Base-by-base conservation (phyloP, 2,888 invertebrate species). In the Brachypalpus laphriformis region DNA sequence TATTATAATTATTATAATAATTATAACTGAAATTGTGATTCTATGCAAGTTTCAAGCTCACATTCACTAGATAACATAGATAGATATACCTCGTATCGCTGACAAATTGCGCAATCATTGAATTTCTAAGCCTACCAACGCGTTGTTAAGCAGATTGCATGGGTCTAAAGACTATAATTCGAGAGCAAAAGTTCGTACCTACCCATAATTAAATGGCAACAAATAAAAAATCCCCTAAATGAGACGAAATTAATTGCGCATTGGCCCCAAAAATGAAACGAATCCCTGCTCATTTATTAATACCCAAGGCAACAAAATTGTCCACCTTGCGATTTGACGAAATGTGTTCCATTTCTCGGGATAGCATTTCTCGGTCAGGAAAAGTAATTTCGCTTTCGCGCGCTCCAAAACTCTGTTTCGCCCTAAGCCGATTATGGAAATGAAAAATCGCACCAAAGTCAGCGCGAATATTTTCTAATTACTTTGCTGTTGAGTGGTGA, bases 341-440 rank as follows among this genome's bases (percentile, higher is more conserved):
- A 83, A 83, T 75, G 78, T 71, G 65, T 71, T 85, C 20, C 45
- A 51, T 65, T 70, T 54, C 37, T 16, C 11, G 7, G 11, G 28
- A 47, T 45, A 34, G 34, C 8, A 42, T 9, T 75, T 51, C 34
- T 63, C 49, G 18, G 34, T 16, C 40, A 34, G 40, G 57, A 65
- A 80, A 71, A 71, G 42, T 18, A 63, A 78, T 83, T 78, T 78
- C 40, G 65, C 49, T 11, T 6, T 61, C 3, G 42, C 28, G 25
- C 22, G 49, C 51, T 49, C n/a, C 8, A 31, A n/a, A 56, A 59
- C 34, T 28, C 31, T 16, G 42, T 14, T 47, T 72, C 18, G 71
- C 75, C 65, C n/a, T 85, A 85, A 85, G 71, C 85, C 81, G 85
- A 85, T 85, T 85, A 85, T 66, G 75, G 37, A 76, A 76, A 81